Conservation (phyloP, 1,140 invertebrate genomes). For the Coenobita brevimanus region DNA sequence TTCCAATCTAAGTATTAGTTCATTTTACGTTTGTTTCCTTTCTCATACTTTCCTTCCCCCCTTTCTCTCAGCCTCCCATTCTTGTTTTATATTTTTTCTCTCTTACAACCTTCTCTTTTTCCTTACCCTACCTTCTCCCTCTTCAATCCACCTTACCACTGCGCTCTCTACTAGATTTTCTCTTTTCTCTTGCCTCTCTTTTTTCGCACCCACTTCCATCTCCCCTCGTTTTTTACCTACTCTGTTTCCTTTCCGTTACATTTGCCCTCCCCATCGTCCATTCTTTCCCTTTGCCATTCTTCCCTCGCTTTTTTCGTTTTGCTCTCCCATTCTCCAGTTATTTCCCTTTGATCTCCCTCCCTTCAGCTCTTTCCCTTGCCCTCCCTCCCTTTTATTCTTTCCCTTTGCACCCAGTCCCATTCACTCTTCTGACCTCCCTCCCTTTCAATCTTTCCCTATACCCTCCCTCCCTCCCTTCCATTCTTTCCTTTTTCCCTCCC, state of each 20-base stretch:
- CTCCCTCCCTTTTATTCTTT: background rate
- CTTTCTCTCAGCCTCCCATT: too few species aligned
- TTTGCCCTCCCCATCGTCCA: background rate
- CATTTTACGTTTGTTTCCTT: too few species aligned
- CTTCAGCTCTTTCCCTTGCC: background rate
- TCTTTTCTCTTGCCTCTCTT: background rate
- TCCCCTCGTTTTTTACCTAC: background rate
- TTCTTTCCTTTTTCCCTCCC: background rate
- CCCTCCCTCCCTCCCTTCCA: background rate
- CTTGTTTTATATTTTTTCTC: too few species aligned
- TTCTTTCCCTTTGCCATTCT: background rate
- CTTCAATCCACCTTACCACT: too few species aligned
- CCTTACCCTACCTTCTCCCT: too few species aligned
- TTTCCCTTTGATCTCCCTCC: background rate
- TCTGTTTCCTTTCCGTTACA: background rate
- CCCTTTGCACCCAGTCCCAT: background rate
- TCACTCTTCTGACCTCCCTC: background rate
- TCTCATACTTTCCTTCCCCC: too few species aligned
- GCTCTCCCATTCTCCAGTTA: background rate
- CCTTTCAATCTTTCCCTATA: background rate
- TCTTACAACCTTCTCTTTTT: too few species aligned
- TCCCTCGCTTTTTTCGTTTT: background rate
- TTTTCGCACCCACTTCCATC: background rate
- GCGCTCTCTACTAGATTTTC: too few species aligned
- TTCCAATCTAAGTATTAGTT: too few species aligned